Conservation (phyloP, 2,797 vertebrate genomes). For the Pristis pectinata region DNA sequence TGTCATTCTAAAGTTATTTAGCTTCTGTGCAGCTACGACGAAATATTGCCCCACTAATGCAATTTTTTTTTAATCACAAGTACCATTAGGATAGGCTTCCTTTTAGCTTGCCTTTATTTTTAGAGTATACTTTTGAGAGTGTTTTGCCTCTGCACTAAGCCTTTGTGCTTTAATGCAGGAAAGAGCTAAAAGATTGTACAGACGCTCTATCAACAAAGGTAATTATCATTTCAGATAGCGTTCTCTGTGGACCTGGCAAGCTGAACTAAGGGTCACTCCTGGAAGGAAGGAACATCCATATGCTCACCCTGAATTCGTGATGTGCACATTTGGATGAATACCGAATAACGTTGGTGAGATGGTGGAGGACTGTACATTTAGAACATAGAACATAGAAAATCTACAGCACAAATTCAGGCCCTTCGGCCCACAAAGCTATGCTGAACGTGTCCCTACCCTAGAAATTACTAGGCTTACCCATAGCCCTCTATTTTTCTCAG, state of each 20-base stretch:
- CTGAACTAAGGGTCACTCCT: neutral
- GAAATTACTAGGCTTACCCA: too few species aligned
- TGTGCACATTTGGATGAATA: too few species aligned
- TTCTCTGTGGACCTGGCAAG: neutral
- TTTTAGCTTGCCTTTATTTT: neutral
- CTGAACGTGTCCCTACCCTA: too few species aligned
- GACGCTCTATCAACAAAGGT: neutral
- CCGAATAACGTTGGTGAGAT: neutral
- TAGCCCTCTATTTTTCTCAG: too few species aligned
- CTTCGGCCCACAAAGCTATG: too few species aligned
- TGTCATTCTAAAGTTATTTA: neutral
- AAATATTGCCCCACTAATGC: neutral
- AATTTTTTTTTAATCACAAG: neutral
- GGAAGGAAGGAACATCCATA: neutral
- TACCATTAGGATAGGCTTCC: neutral
- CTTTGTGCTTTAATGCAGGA: neutral
- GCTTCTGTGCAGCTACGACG: neutral
- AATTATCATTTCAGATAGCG: neutral
- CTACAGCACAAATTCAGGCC: too few species aligned
- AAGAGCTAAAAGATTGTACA: neutral
- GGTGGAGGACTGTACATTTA: neutral
- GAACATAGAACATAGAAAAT: too few species aligned
- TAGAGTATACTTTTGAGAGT: neutral
- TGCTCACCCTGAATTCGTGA: neutral
- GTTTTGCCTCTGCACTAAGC: neutral